A percentile compares a stretch with the other conserved stretches of the same genome.
Evolutionary conservation across 2,113 vertebrate species (phyloP).

Genomic region (Ophiodon elongatus): DNA sequence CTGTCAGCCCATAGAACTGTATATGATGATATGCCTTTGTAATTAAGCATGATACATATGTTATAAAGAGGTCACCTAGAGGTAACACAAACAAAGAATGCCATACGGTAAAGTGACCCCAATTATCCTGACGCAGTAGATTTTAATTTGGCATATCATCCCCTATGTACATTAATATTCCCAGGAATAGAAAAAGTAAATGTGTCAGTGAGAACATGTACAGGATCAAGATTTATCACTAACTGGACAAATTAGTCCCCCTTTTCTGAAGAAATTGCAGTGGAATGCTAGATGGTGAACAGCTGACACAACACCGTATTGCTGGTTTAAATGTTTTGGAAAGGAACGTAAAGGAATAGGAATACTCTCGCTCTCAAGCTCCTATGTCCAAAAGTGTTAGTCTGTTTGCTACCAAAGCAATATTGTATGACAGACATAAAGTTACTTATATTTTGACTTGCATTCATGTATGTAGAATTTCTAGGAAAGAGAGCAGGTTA

Average conservation of each 20-base stretch:
- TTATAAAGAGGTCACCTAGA: slow-evolving; percentile 9
- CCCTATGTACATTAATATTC: neutral
- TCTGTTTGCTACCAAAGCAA: no score
- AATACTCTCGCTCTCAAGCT: no score
- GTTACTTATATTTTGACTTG: no score
- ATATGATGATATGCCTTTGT: neutral
- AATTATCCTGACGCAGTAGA: slow-evolving; percentile 1
- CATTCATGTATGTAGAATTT: no score
- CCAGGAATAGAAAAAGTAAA: slow-evolving; percentile 27
- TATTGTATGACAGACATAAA: no score
- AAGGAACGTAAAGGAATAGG: no score
- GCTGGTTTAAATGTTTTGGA: no score
- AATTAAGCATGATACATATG: neutral
- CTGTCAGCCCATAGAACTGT: neutral
- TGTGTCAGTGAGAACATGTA: neutral
- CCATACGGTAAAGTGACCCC: slow-evolving; percentile 17
- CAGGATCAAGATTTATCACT: neutral
- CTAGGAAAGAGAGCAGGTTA: no score
- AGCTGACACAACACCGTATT: no score
- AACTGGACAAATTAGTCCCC: slow-evolving; percentile 2
- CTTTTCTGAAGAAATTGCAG: no score
- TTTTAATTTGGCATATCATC: slow-evolving; percentile 17
- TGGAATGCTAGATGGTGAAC: no score
- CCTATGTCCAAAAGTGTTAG: no score
- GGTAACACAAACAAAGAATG: slow-evolving; percentile 5